phyloP scores from a whole-genome alignment of 2,888 invertebrate genomes.

The Prenolepis imparis region DNA sequence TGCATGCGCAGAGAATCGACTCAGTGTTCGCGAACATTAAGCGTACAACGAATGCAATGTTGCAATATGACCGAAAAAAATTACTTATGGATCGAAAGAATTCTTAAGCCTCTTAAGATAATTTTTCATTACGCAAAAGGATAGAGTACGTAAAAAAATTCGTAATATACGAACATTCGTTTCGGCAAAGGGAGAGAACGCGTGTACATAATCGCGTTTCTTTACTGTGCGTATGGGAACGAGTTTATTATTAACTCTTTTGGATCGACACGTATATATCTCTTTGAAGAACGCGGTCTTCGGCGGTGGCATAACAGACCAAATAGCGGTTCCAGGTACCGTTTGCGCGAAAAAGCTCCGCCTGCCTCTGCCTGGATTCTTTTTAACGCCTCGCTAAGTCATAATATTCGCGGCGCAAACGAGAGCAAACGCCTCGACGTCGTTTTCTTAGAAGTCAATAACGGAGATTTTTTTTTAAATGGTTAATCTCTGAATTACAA shows the following conservation, averaged over 20 bases:
- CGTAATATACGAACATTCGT: neutral
- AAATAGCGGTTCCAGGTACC: constrained; percentile 82
- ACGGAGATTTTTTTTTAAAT: neutral
- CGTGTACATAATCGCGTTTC: neutral
- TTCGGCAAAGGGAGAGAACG: neutral
- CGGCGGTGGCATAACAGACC: constrained; percentile 76
- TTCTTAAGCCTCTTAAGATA: neutral
- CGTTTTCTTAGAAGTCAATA: constrained; percentile 60
- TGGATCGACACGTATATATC: constrained; percentile 67
- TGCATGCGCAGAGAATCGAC: neutral
- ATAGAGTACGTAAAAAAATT: neutral
- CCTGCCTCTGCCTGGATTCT: constrained; percentile 28
- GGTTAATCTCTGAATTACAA: neutral
- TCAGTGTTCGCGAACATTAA: neutral
- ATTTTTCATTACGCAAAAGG: neutral
- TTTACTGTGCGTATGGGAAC: neutral
- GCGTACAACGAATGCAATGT: neutral
- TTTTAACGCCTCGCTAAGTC: constrained; percentile 61
- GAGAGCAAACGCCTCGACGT: neutral
- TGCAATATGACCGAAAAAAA: neutral
- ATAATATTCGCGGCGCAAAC: constrained; percentile 58
- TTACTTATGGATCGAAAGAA: neutral
- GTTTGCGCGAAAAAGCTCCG: constrained; percentile 60
- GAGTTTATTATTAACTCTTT: constrained; percentile 76
- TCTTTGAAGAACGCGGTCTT: constrained; percentile 73